Evolutionary conservation across 2,797 vertebrate species (phyloP), one percentile per base, ranked within the genome.

Genomic region (Bufotes viridis): DNA sequence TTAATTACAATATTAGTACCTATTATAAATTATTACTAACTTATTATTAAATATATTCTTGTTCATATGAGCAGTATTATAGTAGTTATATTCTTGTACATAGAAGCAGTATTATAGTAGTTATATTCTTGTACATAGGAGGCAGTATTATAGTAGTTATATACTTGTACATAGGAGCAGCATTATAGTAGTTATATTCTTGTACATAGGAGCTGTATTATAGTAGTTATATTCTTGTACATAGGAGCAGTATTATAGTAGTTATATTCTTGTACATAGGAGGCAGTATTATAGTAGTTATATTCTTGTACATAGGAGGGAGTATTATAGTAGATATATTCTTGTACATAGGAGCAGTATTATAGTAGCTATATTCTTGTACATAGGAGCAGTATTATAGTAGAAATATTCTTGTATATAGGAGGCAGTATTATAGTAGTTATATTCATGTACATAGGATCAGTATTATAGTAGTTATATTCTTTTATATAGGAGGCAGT

Each of bases 131-230:
- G 67, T 70, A 70, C 26, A 70, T 70, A 34, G 67, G 26, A 17
- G 69, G 67, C 67, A 70, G 67, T 70, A 70, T 70, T 70, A 70
- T 70, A 70, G 67, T 70, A 70, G 67, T 70, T 70, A 70, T 70
- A 70, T 70, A 29, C 67, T 70, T 70, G 24, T 29, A 70, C 3
- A 34, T 70, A 15, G 67, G 67, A 15, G 67, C 67, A 70, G 67
- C 34, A 70, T 70, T 34, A 70, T 70, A 70, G 14, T 34, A 70
- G 67, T 34, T 70, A 70, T 70, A 69, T 69, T 69, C n/a, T 29
- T 69, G 65, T 69, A 69, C 15, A 69, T 69, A 69, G 65, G 24
- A 8, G 24, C 24, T 34, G 67, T 70, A 70, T 70, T 70, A 70
- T 70, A 70, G 26, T 34, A 70, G 67, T 70, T 70, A 70, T 70